Evolutionary conservation across 1,140 invertebrate genomes (phyloP).

Genomic region (Orius insidiosus): DNA sequence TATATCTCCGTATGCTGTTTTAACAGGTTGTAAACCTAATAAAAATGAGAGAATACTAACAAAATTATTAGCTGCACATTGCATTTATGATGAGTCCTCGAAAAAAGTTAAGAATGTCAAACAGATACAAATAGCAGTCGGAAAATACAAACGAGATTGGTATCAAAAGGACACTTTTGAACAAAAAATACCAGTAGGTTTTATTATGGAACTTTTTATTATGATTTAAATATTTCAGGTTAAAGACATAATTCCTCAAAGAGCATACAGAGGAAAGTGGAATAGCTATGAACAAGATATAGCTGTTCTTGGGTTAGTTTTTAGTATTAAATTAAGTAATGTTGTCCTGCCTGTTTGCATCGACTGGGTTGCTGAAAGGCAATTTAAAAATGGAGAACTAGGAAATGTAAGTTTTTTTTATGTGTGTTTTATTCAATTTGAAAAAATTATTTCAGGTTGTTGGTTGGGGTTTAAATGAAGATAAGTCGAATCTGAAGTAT

Average conservation of each 20-base stretch:
- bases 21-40: slow-evolving; percentile 12
- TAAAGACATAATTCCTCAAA: slow-evolving; percentile 2
- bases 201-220: background rate
- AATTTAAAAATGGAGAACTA: background rate
- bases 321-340: slow-evolving; percentile 1
- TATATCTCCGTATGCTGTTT: slow-evolving; percentile 8
- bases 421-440: background rate
- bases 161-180: background rate
- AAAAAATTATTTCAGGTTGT: slow-evolving; percentile 4
- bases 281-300: slow-evolving; percentile 11
- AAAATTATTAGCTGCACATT: slow-evolving; percentile 12
- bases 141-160: slow-evolving; percentile 12
- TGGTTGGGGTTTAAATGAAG: slow-evolving; percentile 7
- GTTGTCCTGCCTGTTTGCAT: slow-evolving; percentile 10
- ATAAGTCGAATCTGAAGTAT: background rate
- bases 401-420: slow-evolving; percentile 9
- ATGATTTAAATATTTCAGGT: slow-evolving; percentile 1
- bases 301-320: slow-evolving; percentile 5
- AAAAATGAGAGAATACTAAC: background rate
- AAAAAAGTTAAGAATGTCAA: background rate
- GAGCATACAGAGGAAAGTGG: slow-evolving; percentile 2
- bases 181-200: slow-evolving; percentile 9
- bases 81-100: slow-evolving; percentile 3
- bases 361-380: background rate
- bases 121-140: slow-evolving; percentile 6